Base-by-base conservation (phyloP, 2,888 invertebrate genomes). In the Dynastes grantii region DNA sequence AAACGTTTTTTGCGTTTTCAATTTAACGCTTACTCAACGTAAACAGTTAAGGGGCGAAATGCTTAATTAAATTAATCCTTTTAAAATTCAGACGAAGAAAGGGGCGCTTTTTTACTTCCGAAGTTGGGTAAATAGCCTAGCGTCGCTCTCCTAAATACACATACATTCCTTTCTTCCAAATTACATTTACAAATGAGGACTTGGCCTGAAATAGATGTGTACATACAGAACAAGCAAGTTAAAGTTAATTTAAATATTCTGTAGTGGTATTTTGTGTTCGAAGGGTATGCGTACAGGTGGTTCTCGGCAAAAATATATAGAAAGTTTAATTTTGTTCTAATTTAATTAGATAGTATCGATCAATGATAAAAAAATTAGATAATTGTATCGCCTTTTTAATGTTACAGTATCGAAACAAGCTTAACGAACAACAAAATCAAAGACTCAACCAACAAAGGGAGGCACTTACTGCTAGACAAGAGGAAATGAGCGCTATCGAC, bases 361-460 rank as follows among this genome's bases (percentile, higher is more conserved):
- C 32, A 3, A 32, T 3, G 32, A 32, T 5, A 5, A 5, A 37
- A 5, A 37, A 37, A 2, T 2, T 37, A 37, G 2, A 37, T 4
- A 37, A 11, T 45, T 45, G 11, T 45, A 45, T 11, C 8, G 45
- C 2, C 11, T 45, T 45, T 8, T 45, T 45, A 11, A 32, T n/a
- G 27, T 83, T 92, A 13, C 91, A 98, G 98, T 97, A 97, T 88
- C 96, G 98, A 81, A 98, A 98, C 91, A 98, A 98, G 89, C 91
- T 98, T 89, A 97, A 97, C 89, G 95, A 98, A 89, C 97, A 98
- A 88, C 98, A 97, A 90, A 97, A 95, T 90, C 95, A 94, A 83
- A 93, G 97, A 85, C 92, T 98, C 84, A 95, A 95, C 82, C 95
- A 96, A 84, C 98, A 98, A 89, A 91, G 96, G 81, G 96, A 97